These are phyloP conservation scores for Platichthys stellatus DNA, from an alignment of 2,113 vertebrate genomes.

Conservation along the genomic window DNA sequence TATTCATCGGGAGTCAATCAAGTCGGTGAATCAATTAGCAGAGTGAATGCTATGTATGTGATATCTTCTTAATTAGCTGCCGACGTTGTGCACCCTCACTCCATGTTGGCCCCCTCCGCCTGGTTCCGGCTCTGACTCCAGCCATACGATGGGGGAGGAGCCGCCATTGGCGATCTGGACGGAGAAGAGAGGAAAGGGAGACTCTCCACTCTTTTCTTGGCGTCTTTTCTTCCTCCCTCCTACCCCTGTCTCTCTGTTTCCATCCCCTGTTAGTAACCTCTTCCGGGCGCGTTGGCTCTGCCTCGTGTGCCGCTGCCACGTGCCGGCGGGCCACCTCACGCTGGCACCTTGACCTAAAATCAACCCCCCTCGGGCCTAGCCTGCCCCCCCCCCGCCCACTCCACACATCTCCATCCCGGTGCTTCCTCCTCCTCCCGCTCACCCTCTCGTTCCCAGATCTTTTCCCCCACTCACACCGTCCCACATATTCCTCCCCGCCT, in stretches of 20 bases:
- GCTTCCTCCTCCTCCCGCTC: background rate
- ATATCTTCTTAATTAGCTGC: constrained; percentile 71
- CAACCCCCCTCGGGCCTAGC: background rate
- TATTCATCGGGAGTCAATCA: constrained; percentile 76
- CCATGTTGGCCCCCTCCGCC: constrained; percentile 54
- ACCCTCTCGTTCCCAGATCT: constrained; percentile 8
- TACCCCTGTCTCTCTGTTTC: background rate
- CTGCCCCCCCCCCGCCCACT: background rate
- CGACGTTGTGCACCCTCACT: constrained; percentile 55
- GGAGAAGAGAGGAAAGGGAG: background rate
- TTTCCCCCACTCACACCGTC: constrained; percentile 26
- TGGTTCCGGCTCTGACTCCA: background rate
- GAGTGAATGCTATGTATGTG: constrained; percentile 64
- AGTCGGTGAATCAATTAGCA: constrained; percentile 75
- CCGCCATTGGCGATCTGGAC: background rate
- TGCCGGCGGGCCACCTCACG: constrained; percentile 50
- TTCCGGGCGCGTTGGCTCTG: constrained; percentile 29
- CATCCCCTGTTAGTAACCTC: background rate
- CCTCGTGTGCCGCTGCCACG: constrained; percentile 41
- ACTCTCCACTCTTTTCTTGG: constrained; percentile 25
- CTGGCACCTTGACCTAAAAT: constrained; percentile 64
- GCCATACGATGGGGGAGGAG: constrained; percentile 22
- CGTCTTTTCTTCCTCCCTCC: background rate
- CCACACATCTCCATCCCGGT: background rate
- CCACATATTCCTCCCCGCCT: constrained; percentile 32